Evolutionary conservation across 2,888 invertebrate species (phyloP).

Genomic region (Agrochola macilenta): DNA sequence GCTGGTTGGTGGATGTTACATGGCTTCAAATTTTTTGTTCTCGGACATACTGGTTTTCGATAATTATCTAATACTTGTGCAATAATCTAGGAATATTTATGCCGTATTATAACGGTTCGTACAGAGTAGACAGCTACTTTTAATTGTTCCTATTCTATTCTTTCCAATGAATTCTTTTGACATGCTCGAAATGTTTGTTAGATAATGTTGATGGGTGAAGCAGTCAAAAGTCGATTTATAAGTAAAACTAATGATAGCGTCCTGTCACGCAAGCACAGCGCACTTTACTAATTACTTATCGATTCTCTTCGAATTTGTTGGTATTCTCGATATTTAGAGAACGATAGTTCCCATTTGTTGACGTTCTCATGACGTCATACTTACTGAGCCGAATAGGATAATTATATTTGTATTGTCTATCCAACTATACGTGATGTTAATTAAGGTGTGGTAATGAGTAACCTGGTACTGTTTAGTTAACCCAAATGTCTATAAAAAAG

Average conservation of each 20-base stretch:
- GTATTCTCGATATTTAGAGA: conserved; percentile 5
- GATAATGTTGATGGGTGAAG: conserved; percentile 50
- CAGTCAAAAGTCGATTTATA: conserved; percentile 50
- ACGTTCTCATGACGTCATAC: too few species aligned
- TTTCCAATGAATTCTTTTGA: not conserved
- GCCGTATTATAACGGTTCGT: not conserved
- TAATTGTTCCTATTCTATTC: not conserved
- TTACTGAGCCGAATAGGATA: not conserved
- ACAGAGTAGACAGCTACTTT: not conserved
- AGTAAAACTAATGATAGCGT: conserved; percentile 33
- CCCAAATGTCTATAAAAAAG: not conserved
- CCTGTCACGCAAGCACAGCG: conserved; percentile 42
- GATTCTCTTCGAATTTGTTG: conserved; percentile 36
- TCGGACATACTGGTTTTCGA: too few species aligned
- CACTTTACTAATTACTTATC: conserved; percentile 47
- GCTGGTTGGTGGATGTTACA: too few species aligned
- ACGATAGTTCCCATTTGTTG: too few species aligned
- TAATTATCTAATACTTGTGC: not conserved
- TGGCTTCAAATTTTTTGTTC: too few species aligned
- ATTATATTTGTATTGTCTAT: conserved; percentile 29
- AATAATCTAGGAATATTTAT: not conserved
- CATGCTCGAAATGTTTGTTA: conserved; percentile 35
- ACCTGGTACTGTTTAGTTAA: not conserved
- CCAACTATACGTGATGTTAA: conserved; percentile 19
- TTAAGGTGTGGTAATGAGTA: not conserved